These are phyloP conservation scores for Maniola hyperantus DNA, from an alignment of 2,888 invertebrate species.

Conservation along the genomic window DNA sequence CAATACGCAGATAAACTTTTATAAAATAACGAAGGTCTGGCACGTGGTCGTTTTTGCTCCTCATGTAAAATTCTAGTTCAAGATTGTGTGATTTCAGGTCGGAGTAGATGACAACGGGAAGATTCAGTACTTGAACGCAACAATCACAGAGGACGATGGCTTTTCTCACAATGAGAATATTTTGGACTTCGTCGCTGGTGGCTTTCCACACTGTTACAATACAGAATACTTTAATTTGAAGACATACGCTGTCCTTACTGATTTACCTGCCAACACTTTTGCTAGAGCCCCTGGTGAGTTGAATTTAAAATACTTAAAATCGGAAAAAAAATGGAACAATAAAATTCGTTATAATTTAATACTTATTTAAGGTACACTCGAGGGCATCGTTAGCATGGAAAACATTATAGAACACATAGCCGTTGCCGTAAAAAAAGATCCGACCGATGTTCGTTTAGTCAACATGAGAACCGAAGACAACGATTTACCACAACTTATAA, in stretches of 20 bases:
- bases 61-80: too few relatives aligned
- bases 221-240: slow-evolving; percentile 76
- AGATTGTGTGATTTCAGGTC: slow-evolving; percentile 60
- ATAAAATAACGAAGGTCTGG: too few relatives aligned
- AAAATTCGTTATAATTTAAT: too few relatives aligned
- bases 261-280: slow-evolving; percentile 86
- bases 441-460: slow-evolving; percentile 78
- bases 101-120: slow-evolving; percentile 85
- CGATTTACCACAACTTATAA: slow-evolving; percentile 79
- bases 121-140: slow-evolving; percentile 84
- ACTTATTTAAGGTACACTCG: slow-evolving; percentile 71
- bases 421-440: slow-evolving; percentile 78
- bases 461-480: slow-evolving; percentile 80
- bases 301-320: neutral
- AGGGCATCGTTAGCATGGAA: slow-evolving; percentile 84
- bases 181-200: slow-evolving; percentile 52
- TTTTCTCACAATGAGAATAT: slow-evolving; percentile 76
- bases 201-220: slow-evolving; percentile 83
- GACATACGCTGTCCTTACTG: slow-evolving; percentile 79
- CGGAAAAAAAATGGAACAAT: too few relatives aligned
- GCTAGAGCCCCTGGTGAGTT: slow-evolving; percentile 85
- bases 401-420: slow-evolving; percentile 88
- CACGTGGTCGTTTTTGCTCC: too few relatives aligned
- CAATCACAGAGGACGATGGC: slow-evolving; percentile 76
- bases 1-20: too few relatives aligned